Percentiles rank a stretch among this genome's conserved stretches.
These are phyloP conservation scores for Raja brachyura DNA, from an alignment of 2,113 vertebrate genomes.

Conservation along the genomic window DNA sequence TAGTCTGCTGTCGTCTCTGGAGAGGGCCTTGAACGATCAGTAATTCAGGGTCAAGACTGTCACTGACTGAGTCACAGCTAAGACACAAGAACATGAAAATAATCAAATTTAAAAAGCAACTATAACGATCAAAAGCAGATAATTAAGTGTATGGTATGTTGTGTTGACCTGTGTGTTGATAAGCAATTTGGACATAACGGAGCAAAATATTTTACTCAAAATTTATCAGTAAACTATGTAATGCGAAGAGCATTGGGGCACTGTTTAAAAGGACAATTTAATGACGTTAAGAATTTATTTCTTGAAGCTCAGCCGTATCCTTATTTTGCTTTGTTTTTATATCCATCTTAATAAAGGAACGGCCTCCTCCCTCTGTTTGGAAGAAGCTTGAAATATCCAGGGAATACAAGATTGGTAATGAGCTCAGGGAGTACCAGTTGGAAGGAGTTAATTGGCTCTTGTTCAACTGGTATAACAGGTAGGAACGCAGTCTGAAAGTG, in stretches of 20 bases:
- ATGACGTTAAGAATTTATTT: neutral
- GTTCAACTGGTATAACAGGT: slow-evolving; percentile 99
- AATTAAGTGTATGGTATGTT: neutral
- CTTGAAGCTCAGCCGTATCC: neutral
- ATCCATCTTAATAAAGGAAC: slow-evolving; percentile 63
- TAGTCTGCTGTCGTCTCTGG: no score
- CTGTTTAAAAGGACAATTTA: neutral
- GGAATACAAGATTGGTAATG: slow-evolving; percentile 90
- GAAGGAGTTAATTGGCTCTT: slow-evolving; percentile 98
- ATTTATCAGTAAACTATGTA: neutral
- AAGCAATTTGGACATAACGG: neutral
- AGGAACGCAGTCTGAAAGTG: slow-evolving; percentile 42
- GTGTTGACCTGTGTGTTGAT: neutral
- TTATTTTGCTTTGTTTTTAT: neutral
- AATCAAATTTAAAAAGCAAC: neutral
- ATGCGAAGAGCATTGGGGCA: neutral
- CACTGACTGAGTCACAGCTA: no score
- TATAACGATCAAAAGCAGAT: neutral
- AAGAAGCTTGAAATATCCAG: slow-evolving; percentile 93
- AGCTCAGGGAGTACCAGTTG: slow-evolving; percentile 98
- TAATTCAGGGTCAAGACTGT: no score
- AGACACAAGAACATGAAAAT: no score
- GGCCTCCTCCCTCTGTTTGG: slow-evolving; percentile 88
- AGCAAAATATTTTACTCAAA: neutral
- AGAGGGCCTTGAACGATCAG: no score